Base-by-base conservation (phyloP, 2,797 vertebrate species). In the Limosa lapponica region DNA sequence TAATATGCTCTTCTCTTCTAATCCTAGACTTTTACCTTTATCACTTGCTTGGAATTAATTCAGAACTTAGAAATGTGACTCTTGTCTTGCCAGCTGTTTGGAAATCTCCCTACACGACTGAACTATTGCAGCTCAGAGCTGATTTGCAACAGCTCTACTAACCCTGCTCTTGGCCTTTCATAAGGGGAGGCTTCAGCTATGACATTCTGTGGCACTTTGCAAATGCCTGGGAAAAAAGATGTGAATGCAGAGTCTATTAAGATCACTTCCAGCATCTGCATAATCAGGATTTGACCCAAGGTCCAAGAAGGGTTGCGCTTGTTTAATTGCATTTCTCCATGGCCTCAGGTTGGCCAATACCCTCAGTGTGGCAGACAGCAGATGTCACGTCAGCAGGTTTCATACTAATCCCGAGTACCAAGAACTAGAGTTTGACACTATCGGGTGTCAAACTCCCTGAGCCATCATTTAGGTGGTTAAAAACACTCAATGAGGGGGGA, bases 81-180 rank as follows among this genome's bases (percentile, higher is more conserved):
- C 41, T 74, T 81, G 72, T 55, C 79, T 91, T 88, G 69, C 65
- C 85, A 81, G 69, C 87, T 81, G 57, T 88, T 92, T 78, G 70
- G 75, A 69, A 51, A 88, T 37, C 64, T 83, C 80, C 64, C 71
- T 36, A 1, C n/a, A 7, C 25, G 32, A 8, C 58, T 52, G 77
- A 92, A 54, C 77, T 91, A 24, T 61, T 69, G 54, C 43, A 27
- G 36, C 75, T 78, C 85, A 16, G 49, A 81, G 77, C 54, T 84
- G 90, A 82, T 86, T 39, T 74, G 62, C 77, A 89, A 16, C 20
- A 51, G 27, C 81, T 75, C 39, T 12, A 28, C 73, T 20, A 74
- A 61, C 84, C 66, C 90, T 70, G 61, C 59, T 89, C 89, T 18
- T 81, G 80, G 58, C 58, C 73, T 92, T 90, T 59, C 30, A 1